These are phyloP conservation scores for Physocephala rufipes DNA, from an alignment of 2,888 invertebrate species.

Conservation along the genomic window DNA sequence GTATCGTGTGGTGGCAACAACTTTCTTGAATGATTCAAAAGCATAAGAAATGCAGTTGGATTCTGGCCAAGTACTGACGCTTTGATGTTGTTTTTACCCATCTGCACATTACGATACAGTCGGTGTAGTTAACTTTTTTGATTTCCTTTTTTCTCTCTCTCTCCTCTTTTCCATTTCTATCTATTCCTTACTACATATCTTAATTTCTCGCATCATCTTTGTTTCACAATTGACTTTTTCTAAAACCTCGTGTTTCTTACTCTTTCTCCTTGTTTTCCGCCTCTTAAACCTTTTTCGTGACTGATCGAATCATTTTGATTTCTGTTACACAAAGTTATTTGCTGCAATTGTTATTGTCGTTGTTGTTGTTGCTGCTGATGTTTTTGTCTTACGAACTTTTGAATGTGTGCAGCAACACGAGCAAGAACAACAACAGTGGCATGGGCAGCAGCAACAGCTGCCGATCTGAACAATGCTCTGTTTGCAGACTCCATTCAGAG, in stretches of 20 bases:
- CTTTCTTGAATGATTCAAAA: no score
- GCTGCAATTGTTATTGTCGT: not conserved
- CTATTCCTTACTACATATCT: not conserved
- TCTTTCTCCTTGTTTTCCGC: not conserved
- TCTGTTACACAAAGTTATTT: slow-evolving; percentile 7
- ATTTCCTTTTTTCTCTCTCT: not conserved
- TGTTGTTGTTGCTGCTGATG: not conserved
- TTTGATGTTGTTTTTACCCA: not conserved
- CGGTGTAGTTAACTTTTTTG: no score
- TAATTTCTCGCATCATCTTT: not conserved
- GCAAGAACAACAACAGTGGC: slow-evolving; percentile 11
- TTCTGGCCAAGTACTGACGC: no score
- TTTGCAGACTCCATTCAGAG: not conserved
- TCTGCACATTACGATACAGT: not conserved
- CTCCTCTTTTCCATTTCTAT: not conserved
- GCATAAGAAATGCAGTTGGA: no score
- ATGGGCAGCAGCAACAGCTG: slow-evolving; percentile 28
- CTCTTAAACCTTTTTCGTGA: not conserved
- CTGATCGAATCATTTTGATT: slow-evolving; percentile 31
- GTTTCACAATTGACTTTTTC: not conserved
- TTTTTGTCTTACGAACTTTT: slow-evolving; percentile 14
- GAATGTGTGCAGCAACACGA: slow-evolving; percentile 22
- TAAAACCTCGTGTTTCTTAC: not conserved
- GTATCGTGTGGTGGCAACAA: no score
- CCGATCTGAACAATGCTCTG: no score